Evolutionary conservation across 2,888 invertebrate genomes (phyloP).

Genomic region (Atrina japonica): DNA sequence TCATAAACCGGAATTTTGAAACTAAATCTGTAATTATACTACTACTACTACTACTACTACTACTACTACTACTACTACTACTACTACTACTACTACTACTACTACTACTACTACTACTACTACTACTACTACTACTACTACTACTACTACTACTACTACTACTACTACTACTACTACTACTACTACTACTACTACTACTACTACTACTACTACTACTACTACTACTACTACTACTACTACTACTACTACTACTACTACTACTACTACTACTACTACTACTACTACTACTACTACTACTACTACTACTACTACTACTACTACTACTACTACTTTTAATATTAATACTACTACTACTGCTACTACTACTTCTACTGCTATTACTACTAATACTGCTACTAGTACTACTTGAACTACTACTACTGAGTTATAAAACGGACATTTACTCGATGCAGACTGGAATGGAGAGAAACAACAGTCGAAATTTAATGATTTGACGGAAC

Average conservation of each 20-base stretch:
- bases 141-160: conserved; percentile 23
- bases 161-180: conserved; percentile 26
- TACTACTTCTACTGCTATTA: conserved; percentile 26
- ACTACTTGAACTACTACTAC: conserved; percentile 21
- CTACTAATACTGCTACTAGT: too few species aligned
- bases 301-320: conserved; percentile 28
- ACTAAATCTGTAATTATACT: neutral
- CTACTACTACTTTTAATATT: conserved; percentile 24
- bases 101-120: conserved; percentile 3
- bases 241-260: conserved; percentile 23
- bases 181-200: conserved; percentile 27
- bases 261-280: conserved; percentile 15
- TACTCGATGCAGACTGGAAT: too few species aligned
- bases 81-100: conserved; percentile 4
- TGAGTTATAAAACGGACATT: too few species aligned
- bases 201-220: conserved; percentile 27
- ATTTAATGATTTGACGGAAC: too few species aligned
- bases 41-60: conserved; percentile 1
- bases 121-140: conserved; percentile 12
- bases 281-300: conserved; percentile 16
- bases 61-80: conserved; percentile 1
- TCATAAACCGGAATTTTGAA: too few species aligned
- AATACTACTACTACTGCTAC: conserved; percentile 26
- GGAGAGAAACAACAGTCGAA: too few species aligned
- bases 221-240: conserved; percentile 27